Percentiles rank a stretch among this genome's conserved stretches.
Conservation (phyloP, 2,888 invertebrate species). For the Hirtodrosophila confusa region DNA sequence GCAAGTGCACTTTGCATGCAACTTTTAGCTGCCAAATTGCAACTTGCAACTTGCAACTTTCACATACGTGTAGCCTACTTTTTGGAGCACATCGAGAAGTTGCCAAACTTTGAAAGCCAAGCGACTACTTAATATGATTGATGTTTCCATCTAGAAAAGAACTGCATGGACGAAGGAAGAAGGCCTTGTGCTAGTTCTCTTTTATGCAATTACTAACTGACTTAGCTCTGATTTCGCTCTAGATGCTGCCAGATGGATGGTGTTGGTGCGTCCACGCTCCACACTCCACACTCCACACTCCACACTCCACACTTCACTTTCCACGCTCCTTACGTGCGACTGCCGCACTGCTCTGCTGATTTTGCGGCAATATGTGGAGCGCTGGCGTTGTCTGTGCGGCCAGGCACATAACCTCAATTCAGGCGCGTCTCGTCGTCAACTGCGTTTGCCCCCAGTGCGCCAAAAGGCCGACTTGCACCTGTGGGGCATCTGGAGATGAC, state of each 20-base stretch:
- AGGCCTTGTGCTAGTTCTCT: slow-evolving; percentile 43
- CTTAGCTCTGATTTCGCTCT: slow-evolving; percentile 47
- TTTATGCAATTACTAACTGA: slow-evolving; percentile 51
- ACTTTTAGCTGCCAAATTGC: slow-evolving; percentile 11
- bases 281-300: slow-evolving; percentile 8
- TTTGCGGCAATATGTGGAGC: slow-evolving; percentile 19
- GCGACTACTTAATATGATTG: slow-evolving; percentile 54
- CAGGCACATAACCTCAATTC: slow-evolving; percentile 69
- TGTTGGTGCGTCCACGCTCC: slow-evolving; percentile 28
- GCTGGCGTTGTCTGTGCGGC: slow-evolving; percentile 28
- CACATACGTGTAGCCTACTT: slow-evolving; percentile 15
- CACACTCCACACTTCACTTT: background rate
- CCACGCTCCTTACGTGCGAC: slow-evolving; percentile 8
- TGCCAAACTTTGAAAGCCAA: slow-evolving; percentile 17
- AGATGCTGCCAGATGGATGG: slow-evolving; percentile 45
- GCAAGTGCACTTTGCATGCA: slow-evolving; percentile 26
- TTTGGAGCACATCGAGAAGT: slow-evolving; percentile 28
- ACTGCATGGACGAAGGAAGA: background rate
- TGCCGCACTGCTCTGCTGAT: slow-evolving; percentile 1
- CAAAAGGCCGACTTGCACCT: slow-evolving; percentile 27
- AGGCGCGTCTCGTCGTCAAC: slow-evolving; percentile 12
- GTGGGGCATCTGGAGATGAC: slow-evolving; percentile 36
- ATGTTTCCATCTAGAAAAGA: slow-evolving; percentile 25
- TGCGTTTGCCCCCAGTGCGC: background rate
- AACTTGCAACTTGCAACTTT: slow-evolving; percentile 18